Evolutionary conservation across 2,113 vertebrate species (phyloP).

Genomic region (Nannospalax galili): DNA sequence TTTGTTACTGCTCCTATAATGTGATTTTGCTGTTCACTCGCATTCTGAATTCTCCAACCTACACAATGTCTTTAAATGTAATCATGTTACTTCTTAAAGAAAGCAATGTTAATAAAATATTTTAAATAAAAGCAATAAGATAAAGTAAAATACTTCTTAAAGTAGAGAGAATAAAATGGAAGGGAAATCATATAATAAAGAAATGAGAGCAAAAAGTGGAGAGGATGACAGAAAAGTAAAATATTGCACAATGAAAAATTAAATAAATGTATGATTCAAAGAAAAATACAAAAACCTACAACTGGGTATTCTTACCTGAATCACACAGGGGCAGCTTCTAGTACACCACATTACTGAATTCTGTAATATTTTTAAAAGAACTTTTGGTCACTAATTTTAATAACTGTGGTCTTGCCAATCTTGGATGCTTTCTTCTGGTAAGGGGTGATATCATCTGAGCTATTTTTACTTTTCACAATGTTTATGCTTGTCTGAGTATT

Average conservation of each 20-base stretch:
- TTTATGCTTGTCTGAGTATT: not conserved
- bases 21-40: no score
- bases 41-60: no score
- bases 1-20: no score
- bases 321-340: not conserved
- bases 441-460: not conserved
- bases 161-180: not conserved
- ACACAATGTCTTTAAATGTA: no score
- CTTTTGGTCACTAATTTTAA: not conserved
- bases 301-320: not conserved
- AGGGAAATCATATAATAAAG: not conserved
- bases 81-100: no score
- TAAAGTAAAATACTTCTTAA: not conserved
- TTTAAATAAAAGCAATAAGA: not conserved
- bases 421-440: not conserved
- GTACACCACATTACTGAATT: not conserved
- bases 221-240: not conserved
- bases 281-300: not conserved
- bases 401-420: not conserved
- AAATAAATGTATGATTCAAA: not conserved
- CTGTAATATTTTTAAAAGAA: not conserved
- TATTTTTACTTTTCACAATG: not conserved
- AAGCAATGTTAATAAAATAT: no score
- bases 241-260: not conserved
- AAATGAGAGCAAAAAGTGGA: no score